These are phyloP conservation scores for Microcaecilia unicolor DNA, from an alignment of 2,797 vertebrate genomes.

Conservation along the genomic window DNA sequence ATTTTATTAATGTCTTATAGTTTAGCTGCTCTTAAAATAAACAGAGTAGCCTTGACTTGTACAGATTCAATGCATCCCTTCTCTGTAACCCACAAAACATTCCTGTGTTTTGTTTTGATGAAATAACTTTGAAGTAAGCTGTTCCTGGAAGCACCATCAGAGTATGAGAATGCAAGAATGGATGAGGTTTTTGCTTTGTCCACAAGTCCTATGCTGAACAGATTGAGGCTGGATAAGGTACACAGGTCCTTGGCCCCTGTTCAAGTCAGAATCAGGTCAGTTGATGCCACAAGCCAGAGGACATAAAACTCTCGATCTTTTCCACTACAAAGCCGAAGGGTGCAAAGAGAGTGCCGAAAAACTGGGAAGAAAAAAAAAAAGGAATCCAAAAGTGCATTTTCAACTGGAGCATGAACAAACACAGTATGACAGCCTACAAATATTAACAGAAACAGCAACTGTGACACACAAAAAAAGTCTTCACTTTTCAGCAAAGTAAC, in stretches of 20 bases:
- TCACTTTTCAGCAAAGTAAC: too few species aligned
- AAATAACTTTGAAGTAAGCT: too few species aligned
- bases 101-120: too few species aligned
- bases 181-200: too few species aligned
- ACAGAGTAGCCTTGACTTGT: slow-evolving; percentile 35
- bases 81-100: too few species aligned
- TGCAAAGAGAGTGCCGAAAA: slow-evolving; percentile 74
- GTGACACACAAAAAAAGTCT: too few species aligned
- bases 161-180: slow-evolving; percentile 5
- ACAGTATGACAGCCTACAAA: too few species aligned
- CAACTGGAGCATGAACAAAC: too few species aligned
- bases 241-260: too few species aligned
- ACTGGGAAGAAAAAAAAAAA: slow-evolving; percentile 53
- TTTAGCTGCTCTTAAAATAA: slow-evolving; percentile 32
- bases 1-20: slow-evolving; percentile 37
- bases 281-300: slow-evolving; percentile 69
- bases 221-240: too few species aligned
- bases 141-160: slow-evolving; percentile 30
- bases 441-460: too few species aligned
- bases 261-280: slow-evolving; percentile 62
- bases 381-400: neutral
- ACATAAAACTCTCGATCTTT: slow-evolving; percentile 74
- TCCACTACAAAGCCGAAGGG: slow-evolving; percentile 69
- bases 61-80: slow-evolving; percentile 34
- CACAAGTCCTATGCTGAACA: too few species aligned